Evolutionary conservation across 1,140 invertebrate species (phyloP).

Genomic region (Diachasmimorpha longicaudata): DNA sequence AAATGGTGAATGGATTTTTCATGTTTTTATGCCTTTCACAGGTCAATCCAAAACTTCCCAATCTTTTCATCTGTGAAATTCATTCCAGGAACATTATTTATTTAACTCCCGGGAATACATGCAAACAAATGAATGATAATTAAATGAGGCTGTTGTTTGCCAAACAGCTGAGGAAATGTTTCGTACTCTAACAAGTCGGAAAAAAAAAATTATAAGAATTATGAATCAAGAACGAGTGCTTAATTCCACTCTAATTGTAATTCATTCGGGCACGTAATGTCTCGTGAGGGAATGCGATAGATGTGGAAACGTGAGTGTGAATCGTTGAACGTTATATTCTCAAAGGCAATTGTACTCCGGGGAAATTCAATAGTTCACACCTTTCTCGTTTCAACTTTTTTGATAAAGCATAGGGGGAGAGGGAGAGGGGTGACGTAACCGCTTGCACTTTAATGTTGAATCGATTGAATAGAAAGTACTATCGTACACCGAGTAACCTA

Average conservation of each 20-base stretch:
- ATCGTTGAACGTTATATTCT: not conserved
- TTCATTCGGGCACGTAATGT: slow-evolving; percentile 3
- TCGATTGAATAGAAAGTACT: slow-evolving; percentile 54
- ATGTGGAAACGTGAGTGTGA: not conserved
- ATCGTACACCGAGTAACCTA: slow-evolving; percentile 43
- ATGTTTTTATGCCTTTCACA: too few relatives aligned
- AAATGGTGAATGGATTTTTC: too few relatives aligned
- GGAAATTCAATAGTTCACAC: slow-evolving; percentile 16
- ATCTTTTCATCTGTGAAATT: too few relatives aligned
- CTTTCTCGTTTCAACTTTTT: not conserved
- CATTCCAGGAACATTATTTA: too few relatives aligned
- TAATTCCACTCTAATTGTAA: not conserved
- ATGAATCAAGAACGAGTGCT: slow-evolving; percentile 5
- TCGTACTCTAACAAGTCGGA: not conserved
- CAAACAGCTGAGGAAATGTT: not conserved
- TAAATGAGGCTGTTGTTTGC: not conserved
- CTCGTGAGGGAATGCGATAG: slow-evolving; percentile 6
- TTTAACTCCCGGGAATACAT: too few relatives aligned
- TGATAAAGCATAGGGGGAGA: too few relatives aligned
- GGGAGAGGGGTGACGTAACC: not conserved
- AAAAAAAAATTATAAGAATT: not conserved
- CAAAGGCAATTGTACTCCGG: slow-evolving; percentile 10
- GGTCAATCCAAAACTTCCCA: too few relatives aligned
- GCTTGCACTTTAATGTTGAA: not conserved
- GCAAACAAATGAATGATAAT: not conserved